A percentile compares a stretch with the other conserved stretches of the same genome.
Evolutionary conservation across 1,140 invertebrate species (phyloP).

Genomic region (Scylla paramamosain): DNA sequence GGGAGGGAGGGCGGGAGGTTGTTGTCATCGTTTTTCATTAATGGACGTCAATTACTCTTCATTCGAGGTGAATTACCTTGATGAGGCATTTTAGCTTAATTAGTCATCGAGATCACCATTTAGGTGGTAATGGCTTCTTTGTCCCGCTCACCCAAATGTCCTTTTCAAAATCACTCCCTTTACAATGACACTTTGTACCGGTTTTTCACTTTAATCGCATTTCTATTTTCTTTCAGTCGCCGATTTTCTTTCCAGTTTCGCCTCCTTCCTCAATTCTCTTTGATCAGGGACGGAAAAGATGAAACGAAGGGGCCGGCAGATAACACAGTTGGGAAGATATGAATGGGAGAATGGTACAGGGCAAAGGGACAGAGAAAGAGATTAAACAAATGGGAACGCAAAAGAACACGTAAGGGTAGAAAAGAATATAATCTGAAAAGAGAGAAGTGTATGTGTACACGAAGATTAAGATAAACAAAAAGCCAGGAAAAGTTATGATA

Average conservation of each 20-base stretch:
- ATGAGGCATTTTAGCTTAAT: conserved; percentile 15
- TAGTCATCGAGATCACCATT: conserved; percentile 13
- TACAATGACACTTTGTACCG: no score
- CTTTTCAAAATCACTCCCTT: neutral
- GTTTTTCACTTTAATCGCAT: no score
- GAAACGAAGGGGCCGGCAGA: neutral
- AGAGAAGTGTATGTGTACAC: neutral
- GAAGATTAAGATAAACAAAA: no score
- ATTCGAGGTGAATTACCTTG: conserved; percentile 2
- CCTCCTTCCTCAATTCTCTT: no score
- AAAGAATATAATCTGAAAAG: neutral
- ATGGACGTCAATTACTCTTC: neutral
- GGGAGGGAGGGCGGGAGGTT: neutral
- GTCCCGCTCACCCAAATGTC: neutral
- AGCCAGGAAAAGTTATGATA: neutral
- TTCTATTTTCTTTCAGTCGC: no score
- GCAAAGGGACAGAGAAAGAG: neutral
- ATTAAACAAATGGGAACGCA: neutral
- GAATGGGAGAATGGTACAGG: neutral
- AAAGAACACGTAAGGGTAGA: neutral
- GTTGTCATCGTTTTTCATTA: conserved; percentile 14
- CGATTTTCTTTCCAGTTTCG: no score
- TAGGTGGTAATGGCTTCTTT: neutral
- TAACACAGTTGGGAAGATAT: neutral
- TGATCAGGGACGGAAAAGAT: no score